These are phyloP conservation scores for Trichonephila clavata DNA, from an alignment of 1,140 invertebrate species.

Conservation along the genomic window DNA sequence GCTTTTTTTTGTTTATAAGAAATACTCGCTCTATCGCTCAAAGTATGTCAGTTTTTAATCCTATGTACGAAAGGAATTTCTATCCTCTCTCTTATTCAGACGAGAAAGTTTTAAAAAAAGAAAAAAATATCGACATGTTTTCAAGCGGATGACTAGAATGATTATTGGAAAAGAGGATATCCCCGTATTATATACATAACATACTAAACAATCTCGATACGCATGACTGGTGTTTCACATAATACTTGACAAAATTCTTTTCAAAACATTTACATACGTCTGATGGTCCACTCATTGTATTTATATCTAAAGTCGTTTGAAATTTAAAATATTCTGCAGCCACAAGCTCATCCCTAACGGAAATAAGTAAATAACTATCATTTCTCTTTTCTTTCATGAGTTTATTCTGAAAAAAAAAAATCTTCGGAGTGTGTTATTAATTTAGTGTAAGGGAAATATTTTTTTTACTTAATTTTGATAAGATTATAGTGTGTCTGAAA, in stretches of 20 bases:
- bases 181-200: not conserved
- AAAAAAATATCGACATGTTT: not conserved
- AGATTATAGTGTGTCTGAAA: too few relatives aligned
- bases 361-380: too few relatives aligned
- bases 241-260: not conserved
- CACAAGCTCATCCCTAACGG: too few relatives aligned
- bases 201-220: not conserved
- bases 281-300: too few relatives aligned
- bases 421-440: too few relatives aligned
- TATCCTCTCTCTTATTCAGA: not conserved
- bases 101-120: not conserved
- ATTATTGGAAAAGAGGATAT: not conserved
- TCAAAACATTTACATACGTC: not conserved
- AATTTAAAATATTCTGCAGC: too few relatives aligned
- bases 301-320: too few relatives aligned
- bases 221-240: not conserved
- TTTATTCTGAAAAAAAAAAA: too few relatives aligned
- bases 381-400: too few relatives aligned
- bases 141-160: not conserved
- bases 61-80: not conserved
- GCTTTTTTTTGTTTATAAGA: too few relatives aligned
- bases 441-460: too few relatives aligned
- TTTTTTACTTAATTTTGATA: too few relatives aligned
- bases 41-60: conserved; percentile 5
- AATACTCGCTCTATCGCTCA: not conserved